Evolutionary conservation across 1,140 invertebrate genomes (phyloP).

Genomic region (Spodoptera frugiperda): DNA sequence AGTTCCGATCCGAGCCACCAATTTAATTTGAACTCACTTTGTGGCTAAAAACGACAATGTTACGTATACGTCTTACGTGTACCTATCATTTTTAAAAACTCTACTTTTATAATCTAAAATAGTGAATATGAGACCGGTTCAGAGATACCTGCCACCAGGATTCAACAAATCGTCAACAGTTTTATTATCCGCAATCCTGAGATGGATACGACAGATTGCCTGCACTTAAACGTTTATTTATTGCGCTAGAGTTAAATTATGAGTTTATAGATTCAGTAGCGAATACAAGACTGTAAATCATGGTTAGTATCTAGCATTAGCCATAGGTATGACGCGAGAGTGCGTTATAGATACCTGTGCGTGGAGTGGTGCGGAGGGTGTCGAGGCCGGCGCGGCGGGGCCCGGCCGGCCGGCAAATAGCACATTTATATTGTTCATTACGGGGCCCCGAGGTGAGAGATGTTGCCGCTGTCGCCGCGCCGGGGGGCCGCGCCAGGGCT

Average conservation of each 20-base stretch:
- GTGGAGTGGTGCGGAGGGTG: slow-evolving; percentile 26
- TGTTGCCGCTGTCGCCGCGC: slow-evolving; percentile 76
- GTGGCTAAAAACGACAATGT: background rate
- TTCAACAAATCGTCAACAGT: slow-evolving; percentile 45
- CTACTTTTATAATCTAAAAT: no score
- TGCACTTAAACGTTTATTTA: slow-evolving; percentile 48
- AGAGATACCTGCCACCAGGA: slow-evolving; percentile 19
- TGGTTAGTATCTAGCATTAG: slow-evolving; percentile 28
- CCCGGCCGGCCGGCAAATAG: slow-evolving; percentile 63
- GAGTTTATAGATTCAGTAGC: slow-evolving; percentile 49
- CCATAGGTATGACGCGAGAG: background rate
- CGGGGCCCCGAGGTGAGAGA: slow-evolving; percentile 79
- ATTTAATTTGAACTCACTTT: slow-evolving; percentile 62
- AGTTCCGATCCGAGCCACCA: slow-evolving; percentile 43
- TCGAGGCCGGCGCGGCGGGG: slow-evolving; percentile 41
- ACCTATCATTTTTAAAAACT: background rate
- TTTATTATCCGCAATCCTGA: slow-evolving; percentile 46
- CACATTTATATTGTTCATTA: slow-evolving; percentile 84
- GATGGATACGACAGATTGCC: slow-evolving; percentile 45
- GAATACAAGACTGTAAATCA: slow-evolving; percentile 45
- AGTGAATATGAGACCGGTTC: slow-evolving; percentile 3
- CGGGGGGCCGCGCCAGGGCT: slow-evolving; percentile 71
- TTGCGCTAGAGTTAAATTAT: slow-evolving; percentile 46
- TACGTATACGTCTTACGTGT: background rate
- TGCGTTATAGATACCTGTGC: slow-evolving; percentile 10